Base-by-base conservation (phyloP, 2,888 invertebrate species). In the Leucoma salicis region DNA sequence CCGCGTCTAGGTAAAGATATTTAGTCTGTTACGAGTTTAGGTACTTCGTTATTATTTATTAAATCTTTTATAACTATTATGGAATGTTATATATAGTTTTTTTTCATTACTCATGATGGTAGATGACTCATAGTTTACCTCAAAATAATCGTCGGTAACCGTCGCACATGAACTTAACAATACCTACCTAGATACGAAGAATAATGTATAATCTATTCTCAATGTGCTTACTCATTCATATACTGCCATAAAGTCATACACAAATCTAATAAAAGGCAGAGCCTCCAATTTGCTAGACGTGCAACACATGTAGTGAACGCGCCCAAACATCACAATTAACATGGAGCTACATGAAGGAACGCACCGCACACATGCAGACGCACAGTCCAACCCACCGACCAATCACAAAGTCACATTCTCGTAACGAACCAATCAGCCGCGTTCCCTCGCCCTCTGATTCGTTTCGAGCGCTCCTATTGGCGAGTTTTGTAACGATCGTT, bases 401-500 rank as follows among this genome's bases (percentile, higher is more conserved):
- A 86, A 87, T 86, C 78, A 63, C 66, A 63, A 73, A 72, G 66
- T 45, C 31, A 46, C 42, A 49, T 43, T 53, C 60, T 42, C 46
- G 44, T 53, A 47, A 49, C 52, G 72, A 62, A 55, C 87, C 83
- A 86, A 87, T 86, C 77, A 64, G 63, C 66, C 70, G 71, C 66
- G 69, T 61, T 67, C 73, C 53, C 63, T 75, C 62, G 63, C 63
- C 82, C 84, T 78, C 74, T 77, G 72, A 74, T 76, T 75, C 61
- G 55, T 61, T 71, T 54, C 57, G 49, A 46, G 58, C 70, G 52
- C 57, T 57, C 57, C 70, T 57, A 84, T 88, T 87, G 78, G 87
- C 58, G 48, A 62, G 53, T 57, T 49, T 59, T 63, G 61, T 82
- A 83, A 84, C 83, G 83, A 85, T 84, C 83, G 35, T 76, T 68